phyloP scores from a whole-genome alignment of 2,888 invertebrate genomes.

The Hypena proboscidalis region DNA sequence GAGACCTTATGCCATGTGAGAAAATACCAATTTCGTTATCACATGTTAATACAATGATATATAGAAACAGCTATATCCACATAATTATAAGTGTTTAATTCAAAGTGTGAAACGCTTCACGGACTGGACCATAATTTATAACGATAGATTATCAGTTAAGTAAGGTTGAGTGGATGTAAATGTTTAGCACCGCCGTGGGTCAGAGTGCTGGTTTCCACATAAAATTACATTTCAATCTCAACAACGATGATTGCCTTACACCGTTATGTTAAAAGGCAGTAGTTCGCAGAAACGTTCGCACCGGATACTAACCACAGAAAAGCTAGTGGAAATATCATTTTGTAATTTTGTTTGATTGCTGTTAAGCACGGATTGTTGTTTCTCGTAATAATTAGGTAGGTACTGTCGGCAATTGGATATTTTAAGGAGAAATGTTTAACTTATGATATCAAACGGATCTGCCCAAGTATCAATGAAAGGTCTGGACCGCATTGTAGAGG shows the following conservation, averaged over 20 bases:
- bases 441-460: too few relatives aligned
- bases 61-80: background rate
- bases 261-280: slow-evolving; percentile 63
- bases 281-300: slow-evolving; percentile 54
- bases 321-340: too few relatives aligned
- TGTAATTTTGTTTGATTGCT: too few relatives aligned
- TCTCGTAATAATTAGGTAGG: too few relatives aligned
- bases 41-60: background rate
- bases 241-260: slow-evolving; percentile 57
- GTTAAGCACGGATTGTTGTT: too few relatives aligned
- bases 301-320: background rate
- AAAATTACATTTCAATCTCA: slow-evolving; percentile 72
- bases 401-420: too few relatives aligned
- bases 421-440: too few relatives aligned
- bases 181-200: slow-evolving; percentile 53
- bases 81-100: slow-evolving; percentile 32
- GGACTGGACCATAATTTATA: slow-evolving; percentile 34
- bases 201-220: slow-evolving; percentile 60
- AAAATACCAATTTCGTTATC: too few relatives aligned
- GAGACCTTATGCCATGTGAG: too few relatives aligned
- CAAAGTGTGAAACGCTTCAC: slow-evolving; percentile 32
- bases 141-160: slow-evolving; percentile 40
- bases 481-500: too few relatives aligned
- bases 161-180: slow-evolving; percentile 44
- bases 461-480: too few relatives aligned